These are phyloP conservation scores for Ferrisia virgata DNA, from an alignment of 2,888 invertebrate genomes.

Conservation along the genomic window DNA sequence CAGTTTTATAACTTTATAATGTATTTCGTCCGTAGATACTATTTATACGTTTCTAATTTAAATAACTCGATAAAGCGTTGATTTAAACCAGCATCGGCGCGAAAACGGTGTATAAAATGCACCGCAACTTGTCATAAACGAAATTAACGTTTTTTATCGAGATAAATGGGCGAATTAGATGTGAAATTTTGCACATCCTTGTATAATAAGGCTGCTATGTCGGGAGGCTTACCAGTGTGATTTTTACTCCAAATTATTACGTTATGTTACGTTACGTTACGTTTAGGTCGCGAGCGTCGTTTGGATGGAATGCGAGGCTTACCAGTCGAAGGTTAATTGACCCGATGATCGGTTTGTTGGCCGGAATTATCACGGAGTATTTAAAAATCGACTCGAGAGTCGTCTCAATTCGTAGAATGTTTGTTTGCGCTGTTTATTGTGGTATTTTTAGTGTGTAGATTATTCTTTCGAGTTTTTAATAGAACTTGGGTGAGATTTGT, in stretches of 20 bases:
- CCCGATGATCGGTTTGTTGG: background rate
- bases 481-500: too few species aligned
- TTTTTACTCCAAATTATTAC: background rate
- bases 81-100: background rate
- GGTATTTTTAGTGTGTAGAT: too few species aligned
- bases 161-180: background rate
- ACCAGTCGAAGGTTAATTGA: background rate
- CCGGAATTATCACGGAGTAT: too few species aligned
- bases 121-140: background rate
- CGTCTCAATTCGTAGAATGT: too few species aligned
- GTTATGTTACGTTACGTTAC: background rate
- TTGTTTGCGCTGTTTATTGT: too few species aligned
- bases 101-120: background rate
- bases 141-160: background rate
- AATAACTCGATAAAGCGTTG: background rate
- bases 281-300: background rate
- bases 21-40: background rate
- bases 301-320: background rate
- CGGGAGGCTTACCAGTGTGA: background rate
- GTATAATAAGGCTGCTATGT: background rate
- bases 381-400: too few species aligned
- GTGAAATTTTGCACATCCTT: background rate
- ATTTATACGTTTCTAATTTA: background rate
- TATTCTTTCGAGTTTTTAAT: too few species aligned
- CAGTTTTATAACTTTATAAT: background rate